Percentiles rank a stretch among this genome's conserved stretches.
Conservation (phyloP, 2,888 invertebrate species). For the Proisotoma minuta region DNA sequence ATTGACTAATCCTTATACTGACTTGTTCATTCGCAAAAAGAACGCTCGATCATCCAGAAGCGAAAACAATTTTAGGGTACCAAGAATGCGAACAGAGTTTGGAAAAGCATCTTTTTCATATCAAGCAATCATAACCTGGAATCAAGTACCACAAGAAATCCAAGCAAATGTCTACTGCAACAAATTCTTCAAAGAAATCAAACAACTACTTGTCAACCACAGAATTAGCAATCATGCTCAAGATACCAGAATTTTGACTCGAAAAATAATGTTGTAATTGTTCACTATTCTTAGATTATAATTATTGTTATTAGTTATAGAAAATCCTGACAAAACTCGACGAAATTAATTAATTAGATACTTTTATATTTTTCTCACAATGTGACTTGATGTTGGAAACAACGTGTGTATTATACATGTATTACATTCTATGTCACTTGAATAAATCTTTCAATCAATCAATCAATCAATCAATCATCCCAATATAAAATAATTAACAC, state of each 20-base stretch:
- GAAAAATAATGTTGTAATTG: background rate
- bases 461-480: background rate
- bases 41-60: background rate
- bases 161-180: background rate
- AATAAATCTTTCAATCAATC: background rate
- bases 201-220: background rate
- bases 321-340: no score
- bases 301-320: background rate
- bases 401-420: no score
- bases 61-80: background rate
- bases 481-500: no score
- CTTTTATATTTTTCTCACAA: background rate
- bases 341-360: background rate
- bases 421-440: background rate
- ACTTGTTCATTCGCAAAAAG: background rate
- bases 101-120: background rate
- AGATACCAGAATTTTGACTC: background rate
- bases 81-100: background rate
- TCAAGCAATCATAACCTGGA: background rate
- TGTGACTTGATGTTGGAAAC: background rate
- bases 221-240: background rate
- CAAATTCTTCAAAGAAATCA: background rate
- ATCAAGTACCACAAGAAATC: background rate
- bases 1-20: background rate
- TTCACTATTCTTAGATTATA: background rate